Evolutionary conservation across 2,888 invertebrate species (phyloP).

Genomic region (Pseudococcus longispinus): DNA sequence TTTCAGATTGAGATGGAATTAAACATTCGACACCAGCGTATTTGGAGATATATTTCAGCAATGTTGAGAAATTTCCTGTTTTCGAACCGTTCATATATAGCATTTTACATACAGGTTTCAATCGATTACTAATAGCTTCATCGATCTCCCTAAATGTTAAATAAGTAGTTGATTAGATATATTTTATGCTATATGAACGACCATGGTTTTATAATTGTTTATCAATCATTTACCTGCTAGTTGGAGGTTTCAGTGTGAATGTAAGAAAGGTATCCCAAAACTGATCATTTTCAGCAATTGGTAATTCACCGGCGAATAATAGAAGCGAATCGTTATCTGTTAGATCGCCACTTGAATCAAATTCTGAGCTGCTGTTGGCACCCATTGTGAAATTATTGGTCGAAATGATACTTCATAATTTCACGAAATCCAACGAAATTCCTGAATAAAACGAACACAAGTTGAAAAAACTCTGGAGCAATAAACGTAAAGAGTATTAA

Average conservation of each 20-base stretch:
- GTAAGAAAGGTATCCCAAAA: conserved; percentile 95
- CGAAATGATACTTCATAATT: neutral
- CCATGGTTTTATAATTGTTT: neutral
- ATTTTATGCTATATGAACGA: too few relatives aligned
- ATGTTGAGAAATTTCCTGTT: conserved; percentile 57
- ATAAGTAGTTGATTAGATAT: conserved; percentile 57
- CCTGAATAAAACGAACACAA: neutral
- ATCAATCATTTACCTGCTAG: conserved; percentile 68
- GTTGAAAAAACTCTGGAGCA: neutral
- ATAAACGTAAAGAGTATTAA: neutral
- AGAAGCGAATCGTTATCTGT: conserved; percentile 80
- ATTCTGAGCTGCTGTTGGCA: conserved; percentile 72
- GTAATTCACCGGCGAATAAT: conserved; percentile 79
- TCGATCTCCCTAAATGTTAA: conserved; percentile 74
- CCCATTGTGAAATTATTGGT: conserved; percentile 70
- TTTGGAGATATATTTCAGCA: conserved; percentile 53
- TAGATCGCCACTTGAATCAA: conserved; percentile 72
- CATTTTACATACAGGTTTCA: conserved; percentile 71
- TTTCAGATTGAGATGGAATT: neutral
- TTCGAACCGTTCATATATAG: conserved; percentile 57
- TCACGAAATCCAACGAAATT: neutral
- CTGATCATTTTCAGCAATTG: conserved; percentile 83
- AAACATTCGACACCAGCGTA: conserved; percentile 8
- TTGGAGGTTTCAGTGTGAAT: conserved; percentile 85
- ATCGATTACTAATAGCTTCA: conserved; percentile 79